Base-by-base conservation (phyloP, 2,888 invertebrate species). In the Coelopa pilipes region DNA sequence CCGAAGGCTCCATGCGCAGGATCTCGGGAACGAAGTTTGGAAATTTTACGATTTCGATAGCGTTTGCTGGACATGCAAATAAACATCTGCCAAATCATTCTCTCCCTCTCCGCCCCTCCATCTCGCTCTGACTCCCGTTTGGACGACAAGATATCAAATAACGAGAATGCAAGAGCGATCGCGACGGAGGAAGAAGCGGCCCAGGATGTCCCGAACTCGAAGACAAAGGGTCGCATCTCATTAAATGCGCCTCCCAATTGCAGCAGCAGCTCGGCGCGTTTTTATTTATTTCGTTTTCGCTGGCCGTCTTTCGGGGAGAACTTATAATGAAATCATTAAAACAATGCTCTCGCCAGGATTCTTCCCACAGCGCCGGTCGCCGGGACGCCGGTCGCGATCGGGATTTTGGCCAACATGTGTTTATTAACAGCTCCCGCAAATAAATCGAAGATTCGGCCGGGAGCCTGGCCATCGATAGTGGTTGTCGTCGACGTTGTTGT, bases 351-450 rank as follows among this genome's bases (percentile, higher is more conserved):
- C 10, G 10, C 47, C 19, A 34, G 34, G 34, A 34, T 34, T 47
- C 68, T 34, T 47, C 68, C 55, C 68, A 69, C 68, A 69, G 17
- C 57, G 57, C 55, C 45, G 57, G 12, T 34, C 46, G 46, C 69
- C 46, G 69, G 45, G 57, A 69, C 2, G 34, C 46, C 57, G 45
- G 57, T 57, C 2, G 34, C 34, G 34, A 34, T 34, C 4, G 34
- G 34, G 34, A 34, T 34, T 34, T 34, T 17, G 15, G 62, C 34
- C 70, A 62, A 70, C 70, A 70, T 70, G 62, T 70, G 70, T 70
- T 70, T 70, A 63, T 70, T 70, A 62, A 62, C 62, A 70, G 53
- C 62, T 70, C 62, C 50, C 24, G 62, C 62, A 70, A 70, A 70
- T 70, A 70, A 70, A 70, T 70, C 70, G 24, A 62, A 50, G 17